Evolutionary conservation across 2,797 vertebrate species (phyloP), one percentile per base, ranked within the genome.

Genomic region (Melanotaenia trifasciata): DNA sequence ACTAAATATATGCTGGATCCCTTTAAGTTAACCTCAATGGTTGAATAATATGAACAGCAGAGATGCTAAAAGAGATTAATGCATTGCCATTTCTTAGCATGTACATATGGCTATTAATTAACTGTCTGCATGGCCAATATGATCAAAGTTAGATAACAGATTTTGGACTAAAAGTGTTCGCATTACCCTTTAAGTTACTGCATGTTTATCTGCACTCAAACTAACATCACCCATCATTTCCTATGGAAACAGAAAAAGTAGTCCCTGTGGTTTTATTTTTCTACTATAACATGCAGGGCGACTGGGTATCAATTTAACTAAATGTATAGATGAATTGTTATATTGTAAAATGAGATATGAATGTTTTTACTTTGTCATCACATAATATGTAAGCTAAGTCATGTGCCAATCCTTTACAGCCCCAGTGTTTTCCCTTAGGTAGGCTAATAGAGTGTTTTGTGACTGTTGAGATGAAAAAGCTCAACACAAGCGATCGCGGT

Each of bases 391-490:
- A 61, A 67, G 43, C 9, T 24, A 60, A 64, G 33, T 32, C 36
- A 70, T 8, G 60, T 63, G 50, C 59, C 56, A 67, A 47, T 38
- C 63, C 58, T 47, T 77, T 22, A 58, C 7, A 80, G 73, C 40
- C 18, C 26, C 22, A 6, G 20, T 64, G 72, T 78, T 82, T 84
- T 54, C 59, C 64, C 81, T 87, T 43, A 61, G 76, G 59, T 78
- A 71, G 76, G 18, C 8, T 70, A 40, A 26, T 36, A 24, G 79
- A 76, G 72, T 81, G 76, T 74, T 79, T 84, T 77, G 78, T 72
- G 73, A 65, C 59, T 78, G 74, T 70, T 87, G 56, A 58, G 59
- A 72, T 81, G 5, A 63, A 66, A 50, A 51, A 54, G 58, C 35
- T 54, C 47, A 2, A 20, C 26, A 50, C 32, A 30, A 63, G 30